Evolutionary conservation across 2,797 vertebrate species (phyloP), one percentile per base, ranked within the genome.

Genomic region (Catostomus latipinnis): DNA sequence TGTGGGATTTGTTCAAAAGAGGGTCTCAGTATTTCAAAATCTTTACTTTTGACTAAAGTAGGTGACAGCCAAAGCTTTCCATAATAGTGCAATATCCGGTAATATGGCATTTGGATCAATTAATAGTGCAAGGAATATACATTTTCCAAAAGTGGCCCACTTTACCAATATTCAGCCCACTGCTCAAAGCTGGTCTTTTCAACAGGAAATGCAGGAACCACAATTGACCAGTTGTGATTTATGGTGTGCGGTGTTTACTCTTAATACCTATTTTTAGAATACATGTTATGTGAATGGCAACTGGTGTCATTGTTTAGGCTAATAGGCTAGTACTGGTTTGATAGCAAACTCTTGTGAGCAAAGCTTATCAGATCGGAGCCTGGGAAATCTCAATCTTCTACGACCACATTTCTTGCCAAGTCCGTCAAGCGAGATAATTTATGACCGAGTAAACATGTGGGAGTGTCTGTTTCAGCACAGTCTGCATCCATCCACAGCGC

Each of bases 371-470:
- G 62, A 62, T n/a, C 45, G 22, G 72, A 85, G 86, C 86, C 86
- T 91, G 91, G 87, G 90, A 91, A 90, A 83, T 87, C n/a, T 70
- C 50, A 75, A 74, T 1, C 81, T 79, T 85, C 67, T 74, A 86
- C 72, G 22, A 83, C 68, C 57, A 84, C 8, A 62, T 53, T 66
- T 34, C 65, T 81, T 81, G 67, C 58, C 85, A 61, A 79, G 79
- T 54, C 79, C 72, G 82, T 11, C 79, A 73, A 83, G 83, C 86
- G 66, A 67, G 53, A 81, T 91, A 87, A 92, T 93, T 92, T 90
- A 92, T 89, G 90, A 89, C 87, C 88, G 86, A 80, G 88, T 92
- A 92, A 91, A 91, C 91, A 93, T 92, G 90, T 93, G 93, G 93
- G 92, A 93, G 93, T 91, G 34, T 89, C 87, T 85, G 90, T 89